Percentiles rank a stretch among this genome's conserved stretches.
Evolutionary conservation across 2,797 vertebrate species (phyloP).

Genomic region (Acanthiza pusilla): DNA sequence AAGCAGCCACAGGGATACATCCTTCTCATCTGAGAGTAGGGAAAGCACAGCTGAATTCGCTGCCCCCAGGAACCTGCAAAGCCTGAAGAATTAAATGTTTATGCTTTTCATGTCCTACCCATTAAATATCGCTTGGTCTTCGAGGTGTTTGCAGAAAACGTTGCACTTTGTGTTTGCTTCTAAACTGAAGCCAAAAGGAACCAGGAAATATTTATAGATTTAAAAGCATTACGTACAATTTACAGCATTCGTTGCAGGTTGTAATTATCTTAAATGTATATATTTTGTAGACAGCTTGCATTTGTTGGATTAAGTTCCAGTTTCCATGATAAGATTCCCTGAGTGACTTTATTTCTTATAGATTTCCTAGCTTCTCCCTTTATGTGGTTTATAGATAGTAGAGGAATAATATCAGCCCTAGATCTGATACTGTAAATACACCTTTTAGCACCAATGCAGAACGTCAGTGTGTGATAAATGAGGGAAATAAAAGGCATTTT

Average conservation of each 20-base stretch:
- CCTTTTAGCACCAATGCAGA: neutral
- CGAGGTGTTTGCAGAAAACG: neutral
- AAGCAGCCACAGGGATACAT: neutral
- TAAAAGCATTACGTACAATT: neutral
- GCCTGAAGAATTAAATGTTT: constrained; percentile 4
- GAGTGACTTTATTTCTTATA: neutral
- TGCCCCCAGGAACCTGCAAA: constrained; percentile 13
- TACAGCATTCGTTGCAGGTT: neutral
- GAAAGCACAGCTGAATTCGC: neutral
- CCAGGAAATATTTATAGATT: neutral
- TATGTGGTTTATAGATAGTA: neutral
- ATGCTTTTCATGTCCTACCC: neutral
- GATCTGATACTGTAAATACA: neutral
- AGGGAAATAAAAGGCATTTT: neutral
- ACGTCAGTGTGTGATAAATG: neutral
- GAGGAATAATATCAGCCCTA: neutral
- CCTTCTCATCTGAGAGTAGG: constrained; percentile 12
- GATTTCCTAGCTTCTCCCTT: neutral
- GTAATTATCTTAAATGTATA: neutral
- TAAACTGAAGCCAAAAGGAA: neutral
- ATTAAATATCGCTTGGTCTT: neutral
- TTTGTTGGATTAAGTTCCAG: neutral
- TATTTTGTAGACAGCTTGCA: neutral
- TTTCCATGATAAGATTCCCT: neutral
- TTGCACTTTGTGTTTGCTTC: neutral